Conservation (phyloP, 2,888 invertebrate genomes). For the Drosophila vallismaia region DNA sequence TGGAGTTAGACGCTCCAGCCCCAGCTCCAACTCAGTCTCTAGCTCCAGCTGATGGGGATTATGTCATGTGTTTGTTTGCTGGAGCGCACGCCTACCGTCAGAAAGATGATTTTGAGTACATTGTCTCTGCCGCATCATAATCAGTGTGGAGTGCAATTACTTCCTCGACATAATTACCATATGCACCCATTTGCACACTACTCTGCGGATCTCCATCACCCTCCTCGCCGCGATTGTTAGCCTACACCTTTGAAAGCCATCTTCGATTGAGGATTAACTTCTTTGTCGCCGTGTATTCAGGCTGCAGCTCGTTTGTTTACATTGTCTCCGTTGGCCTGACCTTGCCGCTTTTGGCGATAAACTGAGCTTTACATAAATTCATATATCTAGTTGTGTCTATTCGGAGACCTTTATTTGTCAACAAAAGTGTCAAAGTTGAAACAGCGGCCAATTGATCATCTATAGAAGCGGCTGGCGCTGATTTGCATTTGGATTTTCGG, state of each 20-base stretch:
- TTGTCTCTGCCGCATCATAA: conserved; percentile 60
- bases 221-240: conserved; percentile 13
- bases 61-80: conserved; percentile 73
- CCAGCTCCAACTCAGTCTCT: neutral
- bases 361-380: conserved; percentile 56
- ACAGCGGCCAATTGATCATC: conserved; percentile 67
- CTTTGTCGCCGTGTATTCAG: conserved; percentile 34
- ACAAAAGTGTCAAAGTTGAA: conserved; percentile 63
- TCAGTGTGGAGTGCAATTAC: conserved; percentile 57
- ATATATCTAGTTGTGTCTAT: conserved; percentile 13
- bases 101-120: conserved; percentile 58
- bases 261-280: conserved; percentile 19
- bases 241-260: conserved; percentile 18
- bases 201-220: neutral
- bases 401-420: conserved; percentile 48
- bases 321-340: conserved; percentile 51
- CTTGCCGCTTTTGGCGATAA: conserved; percentile 61
- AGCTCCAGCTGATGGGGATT: conserved; percentile 57
- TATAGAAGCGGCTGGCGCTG: conserved; percentile 35
- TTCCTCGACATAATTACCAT: conserved; percentile 74
- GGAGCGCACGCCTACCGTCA: conserved; percentile 49
- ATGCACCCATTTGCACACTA: conserved; percentile 8
- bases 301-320: conserved; percentile 54
- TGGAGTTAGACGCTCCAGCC: conserved; percentile 58
- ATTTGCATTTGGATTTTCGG: conserved; percentile 45